Evolutionary conservation across 2,113 vertebrate genomes (phyloP).

Genomic region (Neodontobutis hainanensis): DNA sequence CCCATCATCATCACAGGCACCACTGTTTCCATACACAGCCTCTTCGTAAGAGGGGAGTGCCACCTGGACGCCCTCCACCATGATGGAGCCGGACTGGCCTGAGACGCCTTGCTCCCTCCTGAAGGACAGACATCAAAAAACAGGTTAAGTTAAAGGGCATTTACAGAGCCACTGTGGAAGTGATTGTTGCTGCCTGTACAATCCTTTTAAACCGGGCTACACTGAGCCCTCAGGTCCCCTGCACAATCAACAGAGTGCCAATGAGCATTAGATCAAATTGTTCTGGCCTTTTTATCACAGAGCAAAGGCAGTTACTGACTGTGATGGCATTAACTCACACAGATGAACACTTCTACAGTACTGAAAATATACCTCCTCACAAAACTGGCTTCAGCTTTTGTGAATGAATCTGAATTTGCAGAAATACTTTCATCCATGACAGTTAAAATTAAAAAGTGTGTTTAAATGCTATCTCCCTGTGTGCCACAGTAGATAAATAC

Average conservation of each 20-base stretch:
- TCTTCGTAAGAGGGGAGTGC: conserved; percentile 96
- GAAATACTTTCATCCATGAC: conserved; percentile 1
- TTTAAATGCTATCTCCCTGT: neutral
- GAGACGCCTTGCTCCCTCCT: conserved; percentile 95
- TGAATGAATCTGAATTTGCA: neutral
- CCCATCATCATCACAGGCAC: conserved; percentile 68
- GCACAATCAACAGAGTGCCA: conserved; percentile 42
- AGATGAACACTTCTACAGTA: conserved; percentile 29
- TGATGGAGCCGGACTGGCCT: conserved; percentile 90
- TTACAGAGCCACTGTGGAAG: conserved; percentile 20
- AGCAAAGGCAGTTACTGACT: neutral
- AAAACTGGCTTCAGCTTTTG: conserved; percentile 17
- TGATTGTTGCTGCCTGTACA: conserved; percentile 36
- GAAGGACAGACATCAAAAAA: conserved; percentile 1
- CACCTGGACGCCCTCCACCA: conserved; percentile 97
- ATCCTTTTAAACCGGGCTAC: conserved; percentile 28
- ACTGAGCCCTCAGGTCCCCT: conserved; percentile 17
- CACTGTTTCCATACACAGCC: conserved; percentile 92
- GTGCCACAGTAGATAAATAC: neutral
- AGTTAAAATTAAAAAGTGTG: conserved; percentile 10
- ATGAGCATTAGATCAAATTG: conserved; percentile 37
- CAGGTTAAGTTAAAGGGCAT: neutral
- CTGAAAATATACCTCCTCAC: conserved; percentile 23
- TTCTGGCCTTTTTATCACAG: conserved; percentile 19
- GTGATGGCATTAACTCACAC: neutral